These are phyloP conservation scores for Aix galericulata DNA, from an alignment of 2,113 vertebrate species.

Conservation along the genomic window DNA sequence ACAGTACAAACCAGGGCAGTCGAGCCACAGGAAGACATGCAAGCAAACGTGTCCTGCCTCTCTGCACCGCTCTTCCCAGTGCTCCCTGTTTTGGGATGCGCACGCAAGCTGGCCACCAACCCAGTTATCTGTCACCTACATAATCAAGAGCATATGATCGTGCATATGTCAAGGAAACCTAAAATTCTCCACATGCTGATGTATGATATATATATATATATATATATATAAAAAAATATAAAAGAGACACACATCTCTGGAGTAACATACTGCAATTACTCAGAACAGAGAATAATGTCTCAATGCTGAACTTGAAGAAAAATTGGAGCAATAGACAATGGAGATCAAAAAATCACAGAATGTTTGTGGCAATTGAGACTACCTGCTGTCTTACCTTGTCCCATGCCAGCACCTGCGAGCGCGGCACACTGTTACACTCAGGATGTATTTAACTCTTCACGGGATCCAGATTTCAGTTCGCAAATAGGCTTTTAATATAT, in stretches of 20 bases:
- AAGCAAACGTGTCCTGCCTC: neutral
- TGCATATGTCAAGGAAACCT: neutral
- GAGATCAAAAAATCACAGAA: neutral
- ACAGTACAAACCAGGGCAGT: neutral
- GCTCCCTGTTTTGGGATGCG: neutral
- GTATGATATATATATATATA: too few species aligned
- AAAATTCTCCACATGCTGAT: neutral
- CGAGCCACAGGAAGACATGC: neutral
- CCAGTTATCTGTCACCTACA: neutral
- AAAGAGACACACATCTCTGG: neutral
- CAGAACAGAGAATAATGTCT: neutral
- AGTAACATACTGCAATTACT: neutral
- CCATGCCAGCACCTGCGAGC: fast-evolving
- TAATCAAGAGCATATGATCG: neutral
- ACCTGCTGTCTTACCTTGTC: neutral
- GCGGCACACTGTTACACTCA: neutral
- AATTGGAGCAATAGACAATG: neutral
- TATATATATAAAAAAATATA: too few species aligned
- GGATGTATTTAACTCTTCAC: neutral
- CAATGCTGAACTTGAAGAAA: neutral
- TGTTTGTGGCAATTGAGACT: neutral
- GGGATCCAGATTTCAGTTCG: neutral
- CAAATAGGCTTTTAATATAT: neutral
- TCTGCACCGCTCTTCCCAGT: neutral
- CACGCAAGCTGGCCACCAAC: neutral